Evolutionary conservation across 1,140 invertebrate species (phyloP).

Genomic region (Holotrichia oblita): DNA sequence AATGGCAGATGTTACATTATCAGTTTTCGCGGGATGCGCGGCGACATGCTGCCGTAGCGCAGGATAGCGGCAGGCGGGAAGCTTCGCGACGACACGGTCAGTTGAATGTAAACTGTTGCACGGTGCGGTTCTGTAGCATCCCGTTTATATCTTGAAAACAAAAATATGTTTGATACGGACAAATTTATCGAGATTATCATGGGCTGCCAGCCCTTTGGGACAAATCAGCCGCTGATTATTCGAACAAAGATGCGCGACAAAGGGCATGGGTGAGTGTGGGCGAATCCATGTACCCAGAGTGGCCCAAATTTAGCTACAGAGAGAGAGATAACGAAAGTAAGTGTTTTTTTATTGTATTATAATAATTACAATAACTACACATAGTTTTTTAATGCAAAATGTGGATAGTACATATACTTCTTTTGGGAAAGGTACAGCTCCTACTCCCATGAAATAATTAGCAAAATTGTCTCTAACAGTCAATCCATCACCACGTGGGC

Average conservation of each 20-base stretch:
- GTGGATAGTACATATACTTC: too few relatives aligned
- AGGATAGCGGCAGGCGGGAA: too few relatives aligned
- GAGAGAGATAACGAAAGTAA: neutral
- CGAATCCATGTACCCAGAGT: neutral
- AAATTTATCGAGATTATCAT: neutral
- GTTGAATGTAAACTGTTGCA: constrained; percentile 1
- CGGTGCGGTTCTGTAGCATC: neutral
- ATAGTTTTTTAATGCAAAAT: constrained; percentile 4
- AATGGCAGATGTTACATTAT: too few relatives aligned
- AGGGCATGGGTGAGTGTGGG: constrained; percentile 3
- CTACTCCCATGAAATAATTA: too few relatives aligned
- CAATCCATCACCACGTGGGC: constrained; percentile 2
- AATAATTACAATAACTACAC: constrained; percentile 14
- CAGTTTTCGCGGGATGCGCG: too few relatives aligned
- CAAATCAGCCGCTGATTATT: neutral
- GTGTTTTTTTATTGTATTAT: constrained; percentile 4
- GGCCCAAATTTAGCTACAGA: constrained; percentile 6
- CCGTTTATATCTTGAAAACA: neutral
- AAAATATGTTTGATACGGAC: constrained; percentile 13
- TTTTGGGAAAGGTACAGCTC: too few relatives aligned
- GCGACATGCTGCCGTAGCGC: too few relatives aligned
- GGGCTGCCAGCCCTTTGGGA: constrained; percentile 9
- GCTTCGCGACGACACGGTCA: too few relatives aligned
- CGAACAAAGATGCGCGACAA: neutral
- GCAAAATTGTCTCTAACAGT: neutral